Conservation (phyloP, 1,140 invertebrate species). For the Panulirus ornatus region DNA sequence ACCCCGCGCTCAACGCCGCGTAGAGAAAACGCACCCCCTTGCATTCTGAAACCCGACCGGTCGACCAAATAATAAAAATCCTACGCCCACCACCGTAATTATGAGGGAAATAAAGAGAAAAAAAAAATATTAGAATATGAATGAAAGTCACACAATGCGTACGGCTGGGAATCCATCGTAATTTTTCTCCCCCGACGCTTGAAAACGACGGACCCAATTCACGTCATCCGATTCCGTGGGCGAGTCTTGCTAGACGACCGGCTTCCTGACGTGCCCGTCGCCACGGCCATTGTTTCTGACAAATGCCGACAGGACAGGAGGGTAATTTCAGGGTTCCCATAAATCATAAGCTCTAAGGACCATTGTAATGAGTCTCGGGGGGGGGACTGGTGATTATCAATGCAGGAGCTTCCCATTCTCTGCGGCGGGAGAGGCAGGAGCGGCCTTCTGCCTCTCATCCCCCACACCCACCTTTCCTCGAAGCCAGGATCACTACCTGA, state of each 20-base stretch:
- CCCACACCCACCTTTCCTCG: too few relatives aligned
- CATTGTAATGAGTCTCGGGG: conserved; percentile 42
- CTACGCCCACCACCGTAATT: not conserved
- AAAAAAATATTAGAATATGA: not conserved
- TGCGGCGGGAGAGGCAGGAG: not conserved
- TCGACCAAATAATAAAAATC: too few relatives aligned
- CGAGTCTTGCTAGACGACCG: conserved; percentile 35
- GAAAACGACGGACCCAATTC: conserved; percentile 39
- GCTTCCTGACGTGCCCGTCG: conserved; percentile 51
- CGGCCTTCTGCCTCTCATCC: too few relatives aligned
- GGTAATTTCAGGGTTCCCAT: conserved; percentile 50
- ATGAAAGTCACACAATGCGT: not conserved
- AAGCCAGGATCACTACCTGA: too few relatives aligned
- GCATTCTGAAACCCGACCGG: too few relatives aligned
- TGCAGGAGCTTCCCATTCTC: conserved; percentile 44
- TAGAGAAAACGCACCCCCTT: too few relatives aligned
- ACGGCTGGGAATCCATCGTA: not conserved
- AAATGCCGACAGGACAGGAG: conserved; percentile 53
- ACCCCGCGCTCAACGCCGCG: too few relatives aligned
- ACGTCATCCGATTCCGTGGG: conserved; percentile 14
- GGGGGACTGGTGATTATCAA: conserved; percentile 47
- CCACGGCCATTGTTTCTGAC: conserved; percentile 45
- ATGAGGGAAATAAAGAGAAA: too few relatives aligned
- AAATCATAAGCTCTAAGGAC: conserved; percentile 52
- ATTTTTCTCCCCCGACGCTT: not conserved